Conservation (phyloP, 2,797 vertebrate genomes). For the Onychomys leucogaster region DNA sequence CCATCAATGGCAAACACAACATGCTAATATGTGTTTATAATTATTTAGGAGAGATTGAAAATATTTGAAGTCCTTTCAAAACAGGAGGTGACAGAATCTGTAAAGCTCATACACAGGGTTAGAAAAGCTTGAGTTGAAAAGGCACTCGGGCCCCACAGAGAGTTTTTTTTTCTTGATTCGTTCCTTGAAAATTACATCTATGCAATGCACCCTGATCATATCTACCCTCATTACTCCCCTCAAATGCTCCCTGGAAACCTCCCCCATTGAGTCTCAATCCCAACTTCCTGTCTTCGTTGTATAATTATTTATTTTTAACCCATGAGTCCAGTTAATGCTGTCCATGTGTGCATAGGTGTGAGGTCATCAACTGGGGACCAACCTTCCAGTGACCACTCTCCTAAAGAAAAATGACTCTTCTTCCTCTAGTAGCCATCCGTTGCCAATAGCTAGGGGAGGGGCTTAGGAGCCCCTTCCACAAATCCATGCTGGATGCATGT, state of each 20-base stretch:
- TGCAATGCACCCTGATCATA: no score
- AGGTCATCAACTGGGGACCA: background rate
- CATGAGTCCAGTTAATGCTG: background rate
- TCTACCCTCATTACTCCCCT: background rate
- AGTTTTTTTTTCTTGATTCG: background rate
- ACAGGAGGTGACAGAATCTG: background rate
- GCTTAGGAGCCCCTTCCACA: background rate
- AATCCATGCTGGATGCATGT: background rate
- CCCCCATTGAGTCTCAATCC: background rate
- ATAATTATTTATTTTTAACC: background rate
- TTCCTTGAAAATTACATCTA: background rate
- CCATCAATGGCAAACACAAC: background rate
- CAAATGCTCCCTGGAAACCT: background rate
- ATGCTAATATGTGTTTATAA: slow-evolving; percentile 1
- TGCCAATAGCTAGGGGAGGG: background rate
- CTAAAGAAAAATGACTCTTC: background rate
- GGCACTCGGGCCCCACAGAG: background rate
- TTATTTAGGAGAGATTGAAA: slow-evolving; percentile 22
- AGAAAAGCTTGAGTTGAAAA: slow-evolving; percentile 29
- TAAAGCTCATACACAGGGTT: slow-evolving; percentile 17
- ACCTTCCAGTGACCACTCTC: background rate
- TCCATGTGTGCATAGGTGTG: background rate
- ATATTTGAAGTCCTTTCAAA: slow-evolving; percentile 5
- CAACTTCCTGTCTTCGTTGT: background rate
- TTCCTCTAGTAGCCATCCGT: background rate